phyloP scores from a whole-genome alignment of 1,140 invertebrate genomes.

The Phymastichus coffea region DNA sequence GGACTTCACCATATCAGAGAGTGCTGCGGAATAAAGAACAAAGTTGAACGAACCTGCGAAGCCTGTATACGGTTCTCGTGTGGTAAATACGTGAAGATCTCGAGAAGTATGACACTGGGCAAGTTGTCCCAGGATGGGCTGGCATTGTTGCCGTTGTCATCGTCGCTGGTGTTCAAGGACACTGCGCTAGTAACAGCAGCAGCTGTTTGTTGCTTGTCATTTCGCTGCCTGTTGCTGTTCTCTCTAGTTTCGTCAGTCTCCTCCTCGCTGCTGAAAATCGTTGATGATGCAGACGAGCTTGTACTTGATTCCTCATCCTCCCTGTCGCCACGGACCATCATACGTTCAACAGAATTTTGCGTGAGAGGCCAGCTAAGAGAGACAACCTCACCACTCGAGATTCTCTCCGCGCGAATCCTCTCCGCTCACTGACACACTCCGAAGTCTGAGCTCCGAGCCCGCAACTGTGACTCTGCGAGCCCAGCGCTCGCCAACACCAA shows the following conservation, averaged over 20 bases:
- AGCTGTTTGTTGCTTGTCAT: not conserved
- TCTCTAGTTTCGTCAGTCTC: not conserved
- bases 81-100: constrained; percentile 64
- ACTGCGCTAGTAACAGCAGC: not conserved
- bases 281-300: not conserved
- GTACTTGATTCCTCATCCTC: no score
- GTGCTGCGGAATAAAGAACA: no score
- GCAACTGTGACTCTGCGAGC: no score
- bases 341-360: not conserved
- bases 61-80: constrained; percentile 60
- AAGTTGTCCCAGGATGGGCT: constrained; percentile 58
- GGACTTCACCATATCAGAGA: constrained; percentile 3
- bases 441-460: not conserved
- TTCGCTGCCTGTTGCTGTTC: not conserved
- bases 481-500: no score
- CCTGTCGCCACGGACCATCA: constrained; percentile 13
- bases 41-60: no score
- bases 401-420: not conserved
- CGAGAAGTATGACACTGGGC: constrained; percentile 64
- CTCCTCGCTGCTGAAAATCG: constrained; percentile 1
- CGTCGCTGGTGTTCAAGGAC: not conserved
- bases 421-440: not conserved
- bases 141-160: not conserved
- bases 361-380: not conserved
- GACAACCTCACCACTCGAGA: not conserved